These are phyloP conservation scores for Sphyrna mokarran DNA, from an alignment of 2,113 vertebrate species.

Conservation along the genomic window DNA sequence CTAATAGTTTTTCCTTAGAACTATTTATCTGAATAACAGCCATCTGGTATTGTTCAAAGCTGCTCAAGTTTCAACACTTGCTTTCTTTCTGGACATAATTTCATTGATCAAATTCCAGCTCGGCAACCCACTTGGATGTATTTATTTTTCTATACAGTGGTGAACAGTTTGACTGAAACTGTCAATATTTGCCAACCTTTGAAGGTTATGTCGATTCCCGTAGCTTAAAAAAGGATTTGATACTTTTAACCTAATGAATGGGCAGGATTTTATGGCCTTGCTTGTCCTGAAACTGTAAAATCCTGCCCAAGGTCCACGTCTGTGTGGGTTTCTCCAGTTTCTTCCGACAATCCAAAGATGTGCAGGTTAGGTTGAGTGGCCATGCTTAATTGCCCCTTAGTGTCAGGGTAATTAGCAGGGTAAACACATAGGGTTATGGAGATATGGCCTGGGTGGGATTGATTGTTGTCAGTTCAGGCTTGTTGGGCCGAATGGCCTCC, in stretches of 20 bases:
- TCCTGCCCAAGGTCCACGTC: too few species aligned
- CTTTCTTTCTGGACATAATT: background rate
- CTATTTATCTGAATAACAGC: background rate
- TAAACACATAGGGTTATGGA: too few species aligned
- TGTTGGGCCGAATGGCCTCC: too few species aligned
- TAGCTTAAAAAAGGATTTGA: background rate
- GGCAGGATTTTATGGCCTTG: too few species aligned
- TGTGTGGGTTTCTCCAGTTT: too few species aligned
- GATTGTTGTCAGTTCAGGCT: too few species aligned
- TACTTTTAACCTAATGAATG: background rate
- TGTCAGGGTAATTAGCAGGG: too few species aligned
- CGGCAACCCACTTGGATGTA: background rate
- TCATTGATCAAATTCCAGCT: slow-evolving; percentile 5
- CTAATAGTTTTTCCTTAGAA: background rate
- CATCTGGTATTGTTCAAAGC: background rate
- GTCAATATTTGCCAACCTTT: background rate
- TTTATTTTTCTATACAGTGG: background rate
- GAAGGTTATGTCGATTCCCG: background rate
- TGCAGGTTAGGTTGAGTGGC: too few species aligned
- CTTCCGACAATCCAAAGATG: too few species aligned
- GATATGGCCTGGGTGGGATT: too few species aligned
- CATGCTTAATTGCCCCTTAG: too few species aligned
- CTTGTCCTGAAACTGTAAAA: too few species aligned
- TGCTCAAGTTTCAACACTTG: background rate
- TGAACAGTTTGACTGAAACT: background rate